Evolutionary conservation across 2,113 vertebrate genomes (phyloP).

Genomic region (Bos indicus): DNA sequence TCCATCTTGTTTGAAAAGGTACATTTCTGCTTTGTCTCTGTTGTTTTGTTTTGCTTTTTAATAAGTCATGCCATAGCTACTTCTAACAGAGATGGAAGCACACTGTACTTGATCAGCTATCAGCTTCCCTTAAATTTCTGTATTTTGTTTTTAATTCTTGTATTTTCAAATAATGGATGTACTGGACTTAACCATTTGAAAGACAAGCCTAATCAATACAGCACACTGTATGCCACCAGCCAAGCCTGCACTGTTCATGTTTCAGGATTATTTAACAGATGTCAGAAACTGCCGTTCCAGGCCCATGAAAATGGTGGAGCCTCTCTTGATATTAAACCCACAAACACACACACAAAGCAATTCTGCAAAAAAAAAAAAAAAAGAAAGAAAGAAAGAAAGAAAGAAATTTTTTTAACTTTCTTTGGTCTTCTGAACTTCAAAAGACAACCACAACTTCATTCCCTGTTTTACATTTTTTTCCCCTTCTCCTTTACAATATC

Average conservation of each 20-base stretch:
- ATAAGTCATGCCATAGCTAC: background rate
- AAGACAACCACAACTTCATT: slow-evolving; percentile 18
- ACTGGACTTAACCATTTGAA: background rate
- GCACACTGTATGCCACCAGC: background rate
- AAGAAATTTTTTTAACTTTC: background rate
- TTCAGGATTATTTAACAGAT: background rate
- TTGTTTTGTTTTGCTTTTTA: background rate
- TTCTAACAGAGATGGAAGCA: background rate
- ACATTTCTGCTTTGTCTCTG: background rate
- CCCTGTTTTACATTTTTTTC: slow-evolving; percentile 2
- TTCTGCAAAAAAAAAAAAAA: background rate
- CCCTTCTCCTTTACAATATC: background rate
- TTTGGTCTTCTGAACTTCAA: slow-evolving; percentile 47
- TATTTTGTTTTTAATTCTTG: background rate
- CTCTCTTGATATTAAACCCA: slow-evolving; percentile 4
- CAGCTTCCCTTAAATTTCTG: background rate
- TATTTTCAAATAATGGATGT: background rate
- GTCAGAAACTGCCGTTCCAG: background rate
- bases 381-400: background rate
- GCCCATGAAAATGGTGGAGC: background rate
- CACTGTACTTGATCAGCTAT: background rate
- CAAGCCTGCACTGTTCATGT: background rate
- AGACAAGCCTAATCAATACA: background rate
- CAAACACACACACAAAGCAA: background rate
- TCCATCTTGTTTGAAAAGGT: background rate